Evolutionary conservation across 2,113 vertebrate species (phyloP).

Genomic region (Donacobius atricapilla): DNA sequence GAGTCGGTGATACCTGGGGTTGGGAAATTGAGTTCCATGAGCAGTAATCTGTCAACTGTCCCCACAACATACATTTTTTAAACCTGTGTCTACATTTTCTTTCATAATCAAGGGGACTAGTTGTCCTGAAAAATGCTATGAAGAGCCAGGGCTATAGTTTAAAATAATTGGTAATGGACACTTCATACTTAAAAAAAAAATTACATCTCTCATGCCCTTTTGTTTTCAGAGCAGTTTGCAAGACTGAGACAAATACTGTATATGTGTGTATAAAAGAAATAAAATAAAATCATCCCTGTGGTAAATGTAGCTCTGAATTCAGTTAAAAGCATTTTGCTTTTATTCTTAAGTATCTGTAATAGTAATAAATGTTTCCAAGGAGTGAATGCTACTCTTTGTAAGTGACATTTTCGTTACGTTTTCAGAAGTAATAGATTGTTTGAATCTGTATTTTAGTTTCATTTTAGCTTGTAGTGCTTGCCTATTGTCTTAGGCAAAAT

Average conservation of each 20-base stretch:
- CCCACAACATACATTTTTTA: slow-evolving; percentile 99
- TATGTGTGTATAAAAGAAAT: neutral
- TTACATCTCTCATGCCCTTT: neutral
- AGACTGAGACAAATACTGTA: neutral
- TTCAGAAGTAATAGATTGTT: slow-evolving; percentile 9
- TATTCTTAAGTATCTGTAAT: slow-evolving; percentile 9
- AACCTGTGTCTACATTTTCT: slow-evolving; percentile 86
- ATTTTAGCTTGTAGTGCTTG: neutral
- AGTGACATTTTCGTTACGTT: neutral
- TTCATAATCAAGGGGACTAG: slow-evolving; percentile 85
- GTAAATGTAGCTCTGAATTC: neutral
- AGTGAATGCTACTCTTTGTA: neutral
- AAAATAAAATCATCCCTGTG: neutral
- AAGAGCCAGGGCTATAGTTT: slow-evolving; percentile 38
- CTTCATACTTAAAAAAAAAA: slow-evolving; percentile 38
- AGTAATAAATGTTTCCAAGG: slow-evolving; percentile 21
- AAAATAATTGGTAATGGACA: slow-evolving; percentile 72
- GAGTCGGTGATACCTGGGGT: slow-evolving; percentile 87
- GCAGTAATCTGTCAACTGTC: slow-evolving; percentile 97
- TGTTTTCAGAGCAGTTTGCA: slow-evolving; percentile 1
- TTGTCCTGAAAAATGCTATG: slow-evolving; percentile 83
- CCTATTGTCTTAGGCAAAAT: slow-evolving; percentile 30
- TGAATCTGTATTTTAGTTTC: slow-evolving; percentile 7
- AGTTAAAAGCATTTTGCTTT: neutral
- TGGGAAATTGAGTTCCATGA: slow-evolving; percentile 93